Conservation (phyloP, 2,888 invertebrate species). For the Petrophora chlorosata region DNA sequence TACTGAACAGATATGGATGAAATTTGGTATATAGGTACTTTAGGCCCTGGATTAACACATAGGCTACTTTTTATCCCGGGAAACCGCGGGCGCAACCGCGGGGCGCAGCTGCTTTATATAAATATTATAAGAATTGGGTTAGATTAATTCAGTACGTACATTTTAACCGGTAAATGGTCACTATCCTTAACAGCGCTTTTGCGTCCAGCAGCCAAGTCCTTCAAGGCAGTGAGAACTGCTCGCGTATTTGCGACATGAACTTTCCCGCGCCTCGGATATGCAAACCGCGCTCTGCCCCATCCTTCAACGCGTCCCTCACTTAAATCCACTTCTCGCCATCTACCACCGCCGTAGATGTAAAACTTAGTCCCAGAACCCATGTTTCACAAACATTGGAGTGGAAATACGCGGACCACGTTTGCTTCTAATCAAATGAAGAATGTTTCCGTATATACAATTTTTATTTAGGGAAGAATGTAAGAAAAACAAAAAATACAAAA, state of each 20-base stretch:
- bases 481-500: too few relatives aligned
- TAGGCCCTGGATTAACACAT: too few relatives aligned
- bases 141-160: slow-evolving; percentile 4
- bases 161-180: neutral
- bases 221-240: slow-evolving; percentile 13
- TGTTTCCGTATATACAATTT: too few relatives aligned
- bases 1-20: too few relatives aligned
- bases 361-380: slow-evolving; percentile 33
- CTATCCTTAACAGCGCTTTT: slow-evolving; percentile 10
- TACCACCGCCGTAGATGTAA: slow-evolving; percentile 40
- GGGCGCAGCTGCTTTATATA: too few relatives aligned
- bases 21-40: too few relatives aligned
- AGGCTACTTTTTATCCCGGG: too few relatives aligned
- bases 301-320: slow-evolving; percentile 39
- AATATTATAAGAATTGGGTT: neutral
- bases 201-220: neutral
- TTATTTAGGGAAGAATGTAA: too few relatives aligned
- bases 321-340: slow-evolving; percentile 46
- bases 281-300: slow-evolving; percentile 33
- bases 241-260: slow-evolving; percentile 3
- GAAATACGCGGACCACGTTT: too few relatives aligned
- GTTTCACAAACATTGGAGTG: neutral
- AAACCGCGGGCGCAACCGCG: too few relatives aligned
- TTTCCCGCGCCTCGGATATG: slow-evolving; percentile 13
- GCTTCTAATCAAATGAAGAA: too few relatives aligned